Percentiles rank a stretch among this genome's conserved stretches.
These are phyloP conservation scores for Drosophila santomea DNA, from an alignment of 1,140 invertebrate genomes.

Conservation along the genomic window DNA sequence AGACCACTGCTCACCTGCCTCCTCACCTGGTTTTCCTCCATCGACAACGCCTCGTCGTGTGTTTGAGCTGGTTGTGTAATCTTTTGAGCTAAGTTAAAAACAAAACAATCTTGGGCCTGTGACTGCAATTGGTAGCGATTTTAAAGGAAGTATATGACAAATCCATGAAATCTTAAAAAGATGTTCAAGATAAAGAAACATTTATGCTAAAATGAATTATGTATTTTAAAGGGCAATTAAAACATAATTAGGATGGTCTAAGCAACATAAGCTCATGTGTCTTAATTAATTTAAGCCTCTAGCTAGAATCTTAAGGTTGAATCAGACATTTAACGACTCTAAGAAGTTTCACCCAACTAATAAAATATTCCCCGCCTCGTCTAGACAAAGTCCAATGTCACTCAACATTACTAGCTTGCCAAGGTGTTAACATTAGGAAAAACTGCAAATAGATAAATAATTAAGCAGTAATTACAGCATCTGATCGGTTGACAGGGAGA, in stretches of 20 bases:
- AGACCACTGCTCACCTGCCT: constrained; percentile 19
- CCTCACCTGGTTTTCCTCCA: constrained; percentile 14
- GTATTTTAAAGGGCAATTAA: no score
- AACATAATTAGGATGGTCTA: not conserved
- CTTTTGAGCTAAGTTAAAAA: constrained; percentile 23
- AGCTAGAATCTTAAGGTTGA: not conserved
- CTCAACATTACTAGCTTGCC: constrained; percentile 10
- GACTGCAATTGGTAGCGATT: constrained; percentile 37
- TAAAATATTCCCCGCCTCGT: constrained; percentile 24
- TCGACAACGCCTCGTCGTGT: constrained; percentile 36
- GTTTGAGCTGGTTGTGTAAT: constrained; percentile 44
- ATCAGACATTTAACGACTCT: not conserved
- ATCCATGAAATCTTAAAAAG: not conserved
- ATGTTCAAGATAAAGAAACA: not conserved
- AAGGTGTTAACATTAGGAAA: constrained; percentile 39
- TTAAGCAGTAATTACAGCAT: constrained; percentile 31
- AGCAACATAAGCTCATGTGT: not conserved
- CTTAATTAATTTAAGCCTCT: not conserved
- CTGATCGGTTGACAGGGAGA: constrained; percentile 15
- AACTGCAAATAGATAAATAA: constrained; percentile 35
- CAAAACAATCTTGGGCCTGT: constrained; percentile 31
- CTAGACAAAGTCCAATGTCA: constrained; percentile 44
- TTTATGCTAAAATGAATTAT: not conserved
- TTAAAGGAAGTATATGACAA: constrained; percentile 2
- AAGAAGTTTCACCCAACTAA: constrained; percentile 18